Base-by-base conservation (phyloP, 2,888 invertebrate genomes). In the Tuta absoluta region DNA sequence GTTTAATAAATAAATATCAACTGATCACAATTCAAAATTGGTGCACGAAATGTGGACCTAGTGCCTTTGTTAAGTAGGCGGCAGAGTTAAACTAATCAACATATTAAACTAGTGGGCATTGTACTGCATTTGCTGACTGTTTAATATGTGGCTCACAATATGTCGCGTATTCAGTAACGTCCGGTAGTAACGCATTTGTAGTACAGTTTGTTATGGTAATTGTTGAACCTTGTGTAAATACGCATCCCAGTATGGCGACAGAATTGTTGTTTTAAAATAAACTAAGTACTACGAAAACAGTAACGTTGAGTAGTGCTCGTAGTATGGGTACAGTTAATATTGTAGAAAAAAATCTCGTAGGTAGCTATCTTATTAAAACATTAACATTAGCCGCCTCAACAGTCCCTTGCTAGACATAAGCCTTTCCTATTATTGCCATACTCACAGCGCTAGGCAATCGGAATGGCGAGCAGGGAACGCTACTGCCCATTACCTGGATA, bases 131-230 rank as follows among this genome's bases (percentile, higher is more conserved):
- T 45, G 17, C 24, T 12, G 53, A 62, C 51, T 51, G 38, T 62
- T 62, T 62, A 62, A 37, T 53, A 62, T 62, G 51, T 53, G 23
- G 38, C 51, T 21, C 62, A 14, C 62, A 58, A 58, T n/a, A n/a
- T 19, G 58, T 58, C 58, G 19, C 58, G 12, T 24, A 56, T 56
- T 56, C 56, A 56, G 33, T n/a, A 61, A 48, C 45, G 49, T 51
- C 48, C 62, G 33, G 19, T 28, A 2, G 37, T 19, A 12, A 17
- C 49, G 33, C 10, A 37, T 10, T 17, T 19, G n/a, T 57, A 58
- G 57, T 63, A 38, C 58, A 48, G 24, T 57, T 45, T 41, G 63
- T 63, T 63, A 63, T 63, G 63, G 24, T 58, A 63, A 64, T 64
- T 59, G 63, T 17, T 8, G 23, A 12, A 5, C 28, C 5, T 11